These are phyloP conservation scores for Muschampia plurimacula DNA, from an alignment of 2,888 invertebrate species.

Conservation along the genomic window DNA sequence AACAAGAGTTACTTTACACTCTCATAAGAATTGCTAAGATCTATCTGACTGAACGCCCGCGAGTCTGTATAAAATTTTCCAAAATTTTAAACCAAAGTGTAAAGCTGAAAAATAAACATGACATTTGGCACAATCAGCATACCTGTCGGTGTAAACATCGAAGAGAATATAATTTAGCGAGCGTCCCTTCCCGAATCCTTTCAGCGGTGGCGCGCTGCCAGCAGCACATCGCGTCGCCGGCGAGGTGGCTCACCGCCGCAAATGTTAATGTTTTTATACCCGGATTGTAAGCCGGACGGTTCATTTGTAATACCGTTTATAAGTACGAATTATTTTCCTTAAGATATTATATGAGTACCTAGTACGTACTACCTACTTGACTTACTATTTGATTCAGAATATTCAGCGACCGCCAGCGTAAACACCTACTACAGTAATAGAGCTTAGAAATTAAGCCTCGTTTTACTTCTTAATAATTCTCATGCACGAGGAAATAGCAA, in stretches of 20 bases:
- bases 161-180: conserved; percentile 20
- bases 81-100: neutral
- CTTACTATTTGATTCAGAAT: too few species aligned
- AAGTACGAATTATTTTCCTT: neutral
- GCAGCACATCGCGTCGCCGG: conserved; percentile 3
- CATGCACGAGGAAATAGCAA: too few species aligned
- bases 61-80: too few species aligned
- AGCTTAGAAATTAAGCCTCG: neutral
- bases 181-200: conserved; percentile 14
- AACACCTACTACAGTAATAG: too few species aligned
- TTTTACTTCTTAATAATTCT: neutral
- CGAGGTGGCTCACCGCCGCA: neutral
- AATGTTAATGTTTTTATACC: conserved; percentile 15
- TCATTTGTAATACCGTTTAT: conserved; percentile 8
- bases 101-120: conserved; percentile 9
- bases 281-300: conserved; percentile 7
- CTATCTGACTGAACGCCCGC: too few species aligned
- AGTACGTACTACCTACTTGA: too few species aligned
- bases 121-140: conserved; percentile 20
- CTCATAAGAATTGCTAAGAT: too few species aligned
- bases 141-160: conserved; percentile 27
- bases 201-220: conserved; percentile 27
- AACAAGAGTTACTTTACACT: too few species aligned
- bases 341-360: neutral
- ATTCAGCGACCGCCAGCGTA: too few species aligned